These are phyloP conservation scores for Corydoras maculifer DNA, from an alignment of 2,113 vertebrate genomes.

Conservation along the genomic window DNA sequence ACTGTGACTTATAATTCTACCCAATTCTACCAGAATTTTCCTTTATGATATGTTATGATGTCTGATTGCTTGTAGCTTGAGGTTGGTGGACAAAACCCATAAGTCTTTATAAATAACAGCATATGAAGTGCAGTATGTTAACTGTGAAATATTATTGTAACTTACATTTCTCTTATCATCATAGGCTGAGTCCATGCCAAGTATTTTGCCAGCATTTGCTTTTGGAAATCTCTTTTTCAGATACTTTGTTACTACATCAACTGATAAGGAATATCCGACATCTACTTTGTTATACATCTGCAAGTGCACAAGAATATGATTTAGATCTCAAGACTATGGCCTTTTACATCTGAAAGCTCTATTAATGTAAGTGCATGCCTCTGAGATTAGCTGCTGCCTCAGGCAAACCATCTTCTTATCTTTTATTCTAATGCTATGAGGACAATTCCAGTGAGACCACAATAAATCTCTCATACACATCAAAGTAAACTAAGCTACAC, in stretches of 20 bases:
- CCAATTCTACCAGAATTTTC: too few relatives aligned
- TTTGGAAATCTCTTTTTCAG: constrained; percentile 77
- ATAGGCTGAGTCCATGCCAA: constrained; percentile 72
- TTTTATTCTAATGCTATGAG: constrained; percentile 44
- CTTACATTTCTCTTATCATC: constrained; percentile 77
- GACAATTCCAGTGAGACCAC: constrained; percentile 19
- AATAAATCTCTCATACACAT: constrained; percentile 36
- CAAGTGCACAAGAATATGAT: constrained; percentile 44
- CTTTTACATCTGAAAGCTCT: constrained; percentile 33
- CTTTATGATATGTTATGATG: too few relatives aligned
- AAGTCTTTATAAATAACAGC: too few relatives aligned
- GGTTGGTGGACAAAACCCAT: too few relatives aligned
- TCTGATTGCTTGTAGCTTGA: too few relatives aligned
- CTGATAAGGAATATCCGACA: constrained; percentile 64
- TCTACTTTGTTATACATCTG: constrained; percentile 80
- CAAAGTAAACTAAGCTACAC: constrained; percentile 21
- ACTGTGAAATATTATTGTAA: neutral
- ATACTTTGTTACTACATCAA: constrained; percentile 66
- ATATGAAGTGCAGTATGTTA: too few relatives aligned
- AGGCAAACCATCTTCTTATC: constrained; percentile 34
- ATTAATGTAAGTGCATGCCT: constrained; percentile 38
- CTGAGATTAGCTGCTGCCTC: constrained; percentile 33
- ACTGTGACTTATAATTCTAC: too few relatives aligned
- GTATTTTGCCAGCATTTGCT: constrained; percentile 69
- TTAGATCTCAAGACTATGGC: constrained; percentile 37